These are phyloP conservation scores for Synergus gifuensis DNA, from an alignment of 2,888 invertebrate species.

Conservation along the genomic window DNA sequence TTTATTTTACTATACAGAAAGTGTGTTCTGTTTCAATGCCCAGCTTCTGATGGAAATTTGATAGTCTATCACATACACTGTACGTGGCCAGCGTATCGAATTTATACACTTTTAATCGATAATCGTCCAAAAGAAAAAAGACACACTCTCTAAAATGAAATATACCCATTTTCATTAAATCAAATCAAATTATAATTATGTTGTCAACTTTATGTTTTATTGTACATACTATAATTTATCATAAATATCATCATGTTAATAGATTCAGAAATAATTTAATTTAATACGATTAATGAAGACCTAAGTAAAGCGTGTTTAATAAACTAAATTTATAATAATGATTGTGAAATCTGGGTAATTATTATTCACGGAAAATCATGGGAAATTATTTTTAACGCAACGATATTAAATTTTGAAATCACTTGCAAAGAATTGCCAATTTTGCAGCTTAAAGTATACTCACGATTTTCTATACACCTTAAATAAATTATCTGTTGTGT, in stretches of 20 bases:
- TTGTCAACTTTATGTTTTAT: background rate
- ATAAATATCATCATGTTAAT: background rate
- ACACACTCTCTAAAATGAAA: background rate
- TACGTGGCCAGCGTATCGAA: background rate
- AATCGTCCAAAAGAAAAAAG: background rate
- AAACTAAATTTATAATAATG: background rate
- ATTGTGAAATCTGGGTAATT: background rate
- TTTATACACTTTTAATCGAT: background rate
- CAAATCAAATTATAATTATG: background rate
- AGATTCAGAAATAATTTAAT: background rate
- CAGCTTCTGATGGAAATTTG: conserved; percentile 1
- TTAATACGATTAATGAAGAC: background rate
- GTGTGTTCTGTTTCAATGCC: background rate
- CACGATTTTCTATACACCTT: too few relatives aligned
- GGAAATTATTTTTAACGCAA: too few relatives aligned
- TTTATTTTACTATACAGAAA: background rate
- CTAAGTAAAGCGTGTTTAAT: background rate
- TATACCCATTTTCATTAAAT: background rate
- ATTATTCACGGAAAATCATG: too few relatives aligned
- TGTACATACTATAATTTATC: background rate
- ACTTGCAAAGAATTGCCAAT: too few relatives aligned
- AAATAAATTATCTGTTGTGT: too few relatives aligned
- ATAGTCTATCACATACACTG: background rate
- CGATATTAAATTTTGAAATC: too few relatives aligned
- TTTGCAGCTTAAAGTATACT: too few relatives aligned